These are phyloP conservation scores for Asbolus verrucosus DNA, from an alignment of 1,140 invertebrate genomes.

Conservation along the genomic window DNA sequence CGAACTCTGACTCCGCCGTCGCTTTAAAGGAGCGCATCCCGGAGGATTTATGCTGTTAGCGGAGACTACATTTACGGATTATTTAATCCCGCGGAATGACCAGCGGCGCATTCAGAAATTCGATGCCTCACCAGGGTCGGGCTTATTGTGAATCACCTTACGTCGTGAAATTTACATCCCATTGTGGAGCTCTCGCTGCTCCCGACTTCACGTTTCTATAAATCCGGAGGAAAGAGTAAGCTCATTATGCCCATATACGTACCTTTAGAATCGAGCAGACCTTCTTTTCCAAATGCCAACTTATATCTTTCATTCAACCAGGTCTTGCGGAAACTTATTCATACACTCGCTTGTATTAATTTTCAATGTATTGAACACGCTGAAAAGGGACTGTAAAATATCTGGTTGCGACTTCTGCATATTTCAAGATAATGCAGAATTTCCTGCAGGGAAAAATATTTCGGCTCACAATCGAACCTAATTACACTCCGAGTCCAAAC, in stretches of 20 bases:
- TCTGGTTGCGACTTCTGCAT: constrained; percentile 20
- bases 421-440: constrained; percentile 6
- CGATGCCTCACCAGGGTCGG: not conserved
- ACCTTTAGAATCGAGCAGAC: constrained; percentile 1
- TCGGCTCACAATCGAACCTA: constrained; percentile 14
- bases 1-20: too few species aligned
- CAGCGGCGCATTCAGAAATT: not conserved
- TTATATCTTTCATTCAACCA: constrained; percentile 27
- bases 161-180: constrained; percentile 20
- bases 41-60: not conserved
- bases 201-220: constrained; percentile 13
- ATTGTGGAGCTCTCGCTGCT: not conserved
- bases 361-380: constrained; percentile 30
- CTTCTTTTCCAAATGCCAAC: constrained; percentile 18
- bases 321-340: constrained; percentile 17
- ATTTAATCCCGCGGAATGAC: not conserved
- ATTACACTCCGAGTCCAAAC: not conserved
- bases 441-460: not conserved
- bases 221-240: constrained; percentile 24
- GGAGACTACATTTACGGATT: not conserved
- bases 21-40: not conserved
- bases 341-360: constrained; percentile 31
- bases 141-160: constrained; percentile 9
- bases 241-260: constrained; percentile 21
- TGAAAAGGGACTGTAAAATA: constrained; percentile 24